Conservation (phyloP, 2,113 vertebrate species). For the Phoenicopterus ruber region DNA sequence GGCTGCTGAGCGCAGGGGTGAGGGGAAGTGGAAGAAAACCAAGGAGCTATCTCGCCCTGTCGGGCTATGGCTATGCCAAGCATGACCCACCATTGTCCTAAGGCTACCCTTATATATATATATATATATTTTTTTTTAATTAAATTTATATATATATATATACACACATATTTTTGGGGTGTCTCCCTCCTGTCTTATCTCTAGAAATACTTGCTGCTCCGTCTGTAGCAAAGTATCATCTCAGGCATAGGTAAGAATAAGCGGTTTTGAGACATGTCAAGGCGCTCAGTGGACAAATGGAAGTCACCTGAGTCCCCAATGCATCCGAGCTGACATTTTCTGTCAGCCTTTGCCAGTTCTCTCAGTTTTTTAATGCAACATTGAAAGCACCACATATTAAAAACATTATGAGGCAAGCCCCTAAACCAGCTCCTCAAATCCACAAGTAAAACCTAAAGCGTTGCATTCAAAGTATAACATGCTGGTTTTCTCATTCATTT, state of each 20-base stretch:
- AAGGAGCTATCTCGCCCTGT: background rate
- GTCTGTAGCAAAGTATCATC: background rate
- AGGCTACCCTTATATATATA: background rate
- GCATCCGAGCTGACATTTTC: background rate
- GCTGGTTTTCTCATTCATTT: background rate
- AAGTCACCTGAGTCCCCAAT: background rate
- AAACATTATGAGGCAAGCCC: background rate
- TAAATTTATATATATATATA: background rate
- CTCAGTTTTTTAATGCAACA: background rate
- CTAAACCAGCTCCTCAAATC: background rate
- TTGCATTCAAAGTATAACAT: background rate
- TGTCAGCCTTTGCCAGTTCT: background rate
- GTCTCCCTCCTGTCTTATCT: background rate
- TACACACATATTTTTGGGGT: background rate
- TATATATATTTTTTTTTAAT: background rate
- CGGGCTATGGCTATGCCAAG: background rate
- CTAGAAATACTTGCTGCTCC: background rate
- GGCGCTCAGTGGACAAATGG: background rate
- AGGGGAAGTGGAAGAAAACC: background rate
- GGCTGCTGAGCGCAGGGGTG: fast-evolving
- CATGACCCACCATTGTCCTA: background rate
- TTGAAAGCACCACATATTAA: background rate
- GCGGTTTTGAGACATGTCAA: background rate
- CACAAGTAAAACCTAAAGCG: background rate
- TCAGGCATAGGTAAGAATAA: background rate